A percentile compares a stretch with the other conserved stretches of the same genome.
phyloP scores from a whole-genome alignment of 1,140 invertebrate species.

The Microvelia longipes region DNA sequence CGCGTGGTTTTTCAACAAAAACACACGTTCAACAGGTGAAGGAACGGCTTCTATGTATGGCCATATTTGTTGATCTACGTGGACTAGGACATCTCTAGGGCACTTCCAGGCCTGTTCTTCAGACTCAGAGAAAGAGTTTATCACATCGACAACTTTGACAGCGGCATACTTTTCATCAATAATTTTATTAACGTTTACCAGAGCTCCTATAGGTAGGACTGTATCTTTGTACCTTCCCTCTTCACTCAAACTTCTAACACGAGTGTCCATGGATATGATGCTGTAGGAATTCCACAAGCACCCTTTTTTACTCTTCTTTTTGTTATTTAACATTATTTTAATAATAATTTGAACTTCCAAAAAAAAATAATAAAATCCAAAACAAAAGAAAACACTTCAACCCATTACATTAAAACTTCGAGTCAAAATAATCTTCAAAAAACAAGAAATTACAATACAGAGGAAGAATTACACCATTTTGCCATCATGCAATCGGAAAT shows the following conservation, averaged over 20 bases:
- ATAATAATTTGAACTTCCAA: no score
- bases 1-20: constrained; percentile 13
- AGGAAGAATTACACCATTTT: no score
- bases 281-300: constrained; percentile 2
- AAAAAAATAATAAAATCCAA: no score
- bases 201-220: constrained; percentile 13
- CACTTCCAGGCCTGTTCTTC: constrained; percentile 20
- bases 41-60: constrained; percentile 15
- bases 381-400: no score
- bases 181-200: constrained; percentile 16
- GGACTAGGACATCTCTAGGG: constrained; percentile 10
- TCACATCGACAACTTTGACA: constrained; percentile 15
- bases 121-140: constrained; percentile 10
- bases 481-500: no score
- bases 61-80: constrained; percentile 17
- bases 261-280: background rate
- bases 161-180: constrained; percentile 12
- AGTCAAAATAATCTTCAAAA: no score
- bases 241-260: background rate
- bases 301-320: constrained; percentile 5
- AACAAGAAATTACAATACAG: no score
- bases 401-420: no score
- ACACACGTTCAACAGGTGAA: constrained; percentile 16
- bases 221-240: background rate
- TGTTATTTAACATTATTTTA: background rate